Evolutionary conservation across 2,888 invertebrate genomes (phyloP).

Genomic region (Hoplodrina ambigua): DNA sequence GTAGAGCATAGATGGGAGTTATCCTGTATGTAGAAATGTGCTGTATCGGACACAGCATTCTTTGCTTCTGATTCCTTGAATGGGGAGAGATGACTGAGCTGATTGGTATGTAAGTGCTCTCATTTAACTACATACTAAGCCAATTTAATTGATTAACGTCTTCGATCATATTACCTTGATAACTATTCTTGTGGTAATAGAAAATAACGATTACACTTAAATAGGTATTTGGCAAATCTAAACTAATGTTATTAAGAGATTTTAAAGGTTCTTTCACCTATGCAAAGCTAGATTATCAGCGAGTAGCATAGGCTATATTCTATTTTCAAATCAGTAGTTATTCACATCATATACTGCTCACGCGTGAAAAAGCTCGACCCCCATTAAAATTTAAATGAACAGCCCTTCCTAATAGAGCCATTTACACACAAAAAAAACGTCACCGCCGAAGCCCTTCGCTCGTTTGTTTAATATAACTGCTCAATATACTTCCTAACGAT

Average conservation of each 20-base stretch:
- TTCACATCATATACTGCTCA: neutral
- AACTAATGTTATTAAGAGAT: too few relatives aligned
- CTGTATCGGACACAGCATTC: neutral
- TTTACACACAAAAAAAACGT: conserved; percentile 28
- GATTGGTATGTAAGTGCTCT: neutral
- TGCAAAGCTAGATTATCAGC: too few relatives aligned
- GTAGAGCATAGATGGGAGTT: neutral
- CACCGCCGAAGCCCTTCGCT: conserved; percentile 43
- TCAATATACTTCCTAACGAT: conserved; percentile 48
- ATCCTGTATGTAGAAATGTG: neutral
- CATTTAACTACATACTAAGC: neutral
- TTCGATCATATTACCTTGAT: too few relatives aligned
- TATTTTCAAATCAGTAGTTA: too few relatives aligned
- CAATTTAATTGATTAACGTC: neutral
- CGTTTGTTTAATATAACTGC: conserved; percentile 32
- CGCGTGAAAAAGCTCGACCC: neutral
- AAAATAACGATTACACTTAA: too few relatives aligned
- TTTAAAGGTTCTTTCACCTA: too few relatives aligned
- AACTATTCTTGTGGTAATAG: too few relatives aligned
- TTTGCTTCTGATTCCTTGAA: neutral
- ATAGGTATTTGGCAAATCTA: too few relatives aligned
- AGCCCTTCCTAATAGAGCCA: conserved; percentile 12
- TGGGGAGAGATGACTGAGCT: neutral
- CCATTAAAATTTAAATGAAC: neutral
- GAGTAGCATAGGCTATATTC: too few relatives aligned